Percentiles rank a stretch among this genome's conserved stretches.
Evolutionary conservation across 1,140 invertebrate genomes (phyloP).

Genomic region (Mesaphorura yosii): DNA sequence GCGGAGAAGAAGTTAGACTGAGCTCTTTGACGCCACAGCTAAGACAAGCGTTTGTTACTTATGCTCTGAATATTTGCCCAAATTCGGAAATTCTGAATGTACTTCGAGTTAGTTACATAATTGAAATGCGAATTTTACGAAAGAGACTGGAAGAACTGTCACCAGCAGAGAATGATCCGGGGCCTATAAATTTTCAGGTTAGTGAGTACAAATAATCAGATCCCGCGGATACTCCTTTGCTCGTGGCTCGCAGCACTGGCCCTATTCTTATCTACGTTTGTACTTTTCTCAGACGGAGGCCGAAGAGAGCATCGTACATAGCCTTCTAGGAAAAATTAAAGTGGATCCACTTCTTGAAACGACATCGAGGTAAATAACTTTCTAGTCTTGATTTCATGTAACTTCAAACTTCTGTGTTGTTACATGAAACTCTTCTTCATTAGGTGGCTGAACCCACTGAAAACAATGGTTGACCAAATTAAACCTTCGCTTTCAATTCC

Average conservation of each 20-base stretch:
- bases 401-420: background rate
- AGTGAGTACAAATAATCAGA: conserved; percentile 5
- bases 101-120: conserved; percentile 16
- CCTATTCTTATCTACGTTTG: background rate
- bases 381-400: background rate
- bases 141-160: conserved; percentile 13
- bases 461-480: conserved; percentile 16
- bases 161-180: conserved; percentile 9
- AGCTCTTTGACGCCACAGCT: conserved; percentile 17
- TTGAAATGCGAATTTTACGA: conserved; percentile 22
- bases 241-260: background rate
- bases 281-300: conserved; percentile 13
- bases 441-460: conserved; percentile 25
- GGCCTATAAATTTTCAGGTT: too few relatives aligned
- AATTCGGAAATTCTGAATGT: conserved; percentile 25
- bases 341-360: conserved; percentile 19
- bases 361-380: conserved; percentile 18
- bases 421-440: background rate
- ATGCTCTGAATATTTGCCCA: conserved; percentile 26
- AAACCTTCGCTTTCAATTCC: background rate
- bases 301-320: conserved; percentile 11
- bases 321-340: conserved; percentile 8
- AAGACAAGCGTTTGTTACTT: conserved; percentile 25
- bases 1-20: conserved; percentile 21
- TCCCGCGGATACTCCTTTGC: background rate